A percentile compares a stretch with the other conserved stretches of the same genome.
These are phyloP conservation scores for Cybosia mesomella DNA, from an alignment of 2,888 invertebrate species.

Conservation along the genomic window DNA sequence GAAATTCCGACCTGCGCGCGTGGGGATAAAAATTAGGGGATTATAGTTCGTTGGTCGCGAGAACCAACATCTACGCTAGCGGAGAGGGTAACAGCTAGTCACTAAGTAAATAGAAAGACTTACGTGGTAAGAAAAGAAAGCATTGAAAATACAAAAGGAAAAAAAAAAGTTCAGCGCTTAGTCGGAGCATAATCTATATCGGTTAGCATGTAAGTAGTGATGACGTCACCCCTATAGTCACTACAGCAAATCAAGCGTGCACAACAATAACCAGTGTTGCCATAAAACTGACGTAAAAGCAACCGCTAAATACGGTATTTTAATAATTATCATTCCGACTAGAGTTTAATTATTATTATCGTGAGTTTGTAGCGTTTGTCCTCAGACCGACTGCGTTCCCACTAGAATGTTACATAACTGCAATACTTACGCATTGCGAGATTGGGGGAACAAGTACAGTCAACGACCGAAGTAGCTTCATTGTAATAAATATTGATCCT, in stretches of 20 bases:
- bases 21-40: no score
- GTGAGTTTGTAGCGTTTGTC: constrained; percentile 33
- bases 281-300: constrained; percentile 55
- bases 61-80: no score
- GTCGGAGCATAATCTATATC: not conserved
- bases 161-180: not conserved
- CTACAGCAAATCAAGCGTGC: constrained; percentile 52
- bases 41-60: no score
- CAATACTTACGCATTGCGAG: constrained; percentile 34
- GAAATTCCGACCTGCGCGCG: no score
- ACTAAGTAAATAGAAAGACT: not conserved
- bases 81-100: no score
- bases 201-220: constrained; percentile 29
- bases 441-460: constrained; percentile 47
- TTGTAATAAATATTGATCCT: not conserved
- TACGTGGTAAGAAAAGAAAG: not conserved
- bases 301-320: constrained; percentile 60
- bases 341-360: constrained; percentile 47
- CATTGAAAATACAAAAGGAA: not conserved
- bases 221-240: constrained; percentile 56
- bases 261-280: constrained; percentile 55
- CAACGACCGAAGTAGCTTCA: no score
- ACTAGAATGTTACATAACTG: constrained; percentile 55
- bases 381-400: constrained; percentile 48
- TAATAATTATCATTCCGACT: constrained; percentile 64